A percentile compares a stretch with the other conserved stretches of the same genome.
Conservation (phyloP, 2,797 vertebrate species). For the Semaprochilodus insignis region DNA sequence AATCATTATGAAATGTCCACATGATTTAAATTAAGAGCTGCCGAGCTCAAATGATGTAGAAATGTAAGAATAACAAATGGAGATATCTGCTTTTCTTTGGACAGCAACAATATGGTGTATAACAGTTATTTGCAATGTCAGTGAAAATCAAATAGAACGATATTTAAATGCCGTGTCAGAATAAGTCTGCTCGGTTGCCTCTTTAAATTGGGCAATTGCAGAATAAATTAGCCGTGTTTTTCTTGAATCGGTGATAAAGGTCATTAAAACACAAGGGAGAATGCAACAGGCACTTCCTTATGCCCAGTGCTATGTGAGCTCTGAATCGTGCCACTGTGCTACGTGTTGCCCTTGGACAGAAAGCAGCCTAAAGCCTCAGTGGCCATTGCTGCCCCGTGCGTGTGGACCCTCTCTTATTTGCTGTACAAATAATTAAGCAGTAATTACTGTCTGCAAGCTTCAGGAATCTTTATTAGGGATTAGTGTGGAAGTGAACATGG, state of each 20-base stretch:
- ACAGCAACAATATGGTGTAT: no score
- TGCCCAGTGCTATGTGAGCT: slow-evolving; percentile 39
- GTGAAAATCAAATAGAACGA: not conserved
- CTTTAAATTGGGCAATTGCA: slow-evolving; percentile 12
- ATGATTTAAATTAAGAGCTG: no score
- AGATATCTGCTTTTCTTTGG: no score
- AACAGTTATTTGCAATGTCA: not conserved
- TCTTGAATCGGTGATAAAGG: slow-evolving; percentile 56
- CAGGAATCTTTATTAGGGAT: slow-evolving; percentile 50
- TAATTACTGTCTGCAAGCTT: slow-evolving; percentile 46
- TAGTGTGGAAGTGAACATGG: slow-evolving; percentile 41
- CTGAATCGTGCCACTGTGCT: slow-evolving; percentile 62
- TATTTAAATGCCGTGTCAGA: slow-evolving; percentile 1
- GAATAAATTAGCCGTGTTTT: slow-evolving; percentile 56
- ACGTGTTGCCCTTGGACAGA: slow-evolving; percentile 62
- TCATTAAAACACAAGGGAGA: slow-evolving; percentile 57
- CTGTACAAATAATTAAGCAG: slow-evolving; percentile 59
- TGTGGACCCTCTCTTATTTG: slow-evolving; percentile 53
- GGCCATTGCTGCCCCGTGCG: slow-evolving; percentile 24
- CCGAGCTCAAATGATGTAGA: no score
- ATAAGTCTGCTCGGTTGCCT: slow-evolving; percentile 23
- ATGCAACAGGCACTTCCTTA: slow-evolving; percentile 49
- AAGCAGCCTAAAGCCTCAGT: slow-evolving; percentile 28
- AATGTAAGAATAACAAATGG: no score
- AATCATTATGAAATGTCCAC: no score